A percentile compares a stretch with the other conserved stretches of the same genome.
These are phyloP conservation scores for Drosophila biarmipes DNA, from an alignment of 1,140 invertebrate species.

Conservation along the genomic window DNA sequence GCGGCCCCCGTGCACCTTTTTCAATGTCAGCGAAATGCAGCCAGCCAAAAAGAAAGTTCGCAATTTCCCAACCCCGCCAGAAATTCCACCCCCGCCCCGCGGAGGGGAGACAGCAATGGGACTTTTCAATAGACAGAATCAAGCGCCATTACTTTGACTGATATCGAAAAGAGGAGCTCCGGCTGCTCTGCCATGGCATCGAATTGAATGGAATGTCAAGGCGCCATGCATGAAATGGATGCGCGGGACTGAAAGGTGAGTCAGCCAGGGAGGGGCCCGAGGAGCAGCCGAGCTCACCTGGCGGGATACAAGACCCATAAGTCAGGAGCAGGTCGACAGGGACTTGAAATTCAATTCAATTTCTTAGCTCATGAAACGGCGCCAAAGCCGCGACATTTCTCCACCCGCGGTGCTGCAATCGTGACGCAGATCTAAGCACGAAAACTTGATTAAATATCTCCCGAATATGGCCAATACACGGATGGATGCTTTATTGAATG, in stretches of 20 bases:
- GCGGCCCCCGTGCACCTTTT: constrained; percentile 27
- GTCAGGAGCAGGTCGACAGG: constrained; percentile 47
- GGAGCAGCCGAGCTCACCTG: background rate
- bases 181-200: constrained; percentile 13
- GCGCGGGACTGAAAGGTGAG: constrained; percentile 10
- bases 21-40: constrained; percentile 67
- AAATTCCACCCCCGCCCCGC: background rate
- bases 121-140: constrained; percentile 70
- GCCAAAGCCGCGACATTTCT: constrained; percentile 57
- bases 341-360: constrained; percentile 73
- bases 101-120: constrained; percentile 23
- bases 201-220: constrained; percentile 35
- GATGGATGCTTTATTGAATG: background rate
- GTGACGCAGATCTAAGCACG: constrained; percentile 11
- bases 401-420: constrained; percentile 11
- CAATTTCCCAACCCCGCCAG: constrained; percentile 19
- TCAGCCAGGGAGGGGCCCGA: constrained; percentile 1
- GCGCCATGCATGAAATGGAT: constrained; percentile 59
- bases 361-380: constrained; percentile 72
- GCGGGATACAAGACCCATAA: constrained; percentile 49
- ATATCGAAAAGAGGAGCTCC: constrained; percentile 46
- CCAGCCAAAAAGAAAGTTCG: constrained; percentile 36
- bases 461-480: constrained; percentile 2
- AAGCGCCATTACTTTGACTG: constrained; percentile 69
- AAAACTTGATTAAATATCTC: constrained; percentile 2